Conservation (phyloP, 2,888 invertebrate species). For the Loripinus fragilis region DNA sequence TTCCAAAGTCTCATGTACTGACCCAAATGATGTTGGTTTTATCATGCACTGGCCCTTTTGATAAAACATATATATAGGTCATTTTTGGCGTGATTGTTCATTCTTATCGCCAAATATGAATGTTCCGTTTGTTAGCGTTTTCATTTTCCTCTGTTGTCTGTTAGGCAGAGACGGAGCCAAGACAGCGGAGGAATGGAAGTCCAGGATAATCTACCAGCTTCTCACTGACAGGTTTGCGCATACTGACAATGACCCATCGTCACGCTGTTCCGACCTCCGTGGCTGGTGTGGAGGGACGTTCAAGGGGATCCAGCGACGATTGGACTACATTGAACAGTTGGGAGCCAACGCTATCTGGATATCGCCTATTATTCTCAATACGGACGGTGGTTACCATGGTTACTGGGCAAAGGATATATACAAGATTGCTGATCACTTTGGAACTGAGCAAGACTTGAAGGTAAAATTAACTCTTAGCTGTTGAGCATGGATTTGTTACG, state of each 20-base stretch:
- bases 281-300: conserved; percentile 67
- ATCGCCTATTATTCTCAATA: conserved; percentile 64
- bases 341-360: conserved; percentile 71
- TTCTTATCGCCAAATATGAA: too few relatives aligned
- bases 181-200: background rate
- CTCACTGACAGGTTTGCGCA: conserved; percentile 66
- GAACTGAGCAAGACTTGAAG: conserved; percentile 61
- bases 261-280: conserved; percentile 51
- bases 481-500: too few relatives aligned
- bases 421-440: conserved; percentile 58
- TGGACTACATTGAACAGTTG: conserved; percentile 63
- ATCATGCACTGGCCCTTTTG: too few relatives aligned
- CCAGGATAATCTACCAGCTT: conserved; percentile 40
- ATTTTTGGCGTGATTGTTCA: too few relatives aligned
- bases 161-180: background rate
- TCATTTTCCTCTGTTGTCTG: too few relatives aligned
- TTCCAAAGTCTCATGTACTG: too few relatives aligned
- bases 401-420: conserved; percentile 67
- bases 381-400: conserved; percentile 64
- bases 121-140: too few relatives aligned
- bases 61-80: too few relatives aligned
- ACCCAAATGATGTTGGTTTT: too few relatives aligned
- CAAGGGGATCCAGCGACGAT: conserved; percentile 52
- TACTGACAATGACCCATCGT: conserved; percentile 13
- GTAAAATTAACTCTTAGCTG: too few relatives aligned